A percentile compares a stretch with the other conserved stretches of the same genome.
Evolutionary conservation across 1,140 invertebrate genomes (phyloP).

Genomic region (Aphaenogaster floridana): DNA sequence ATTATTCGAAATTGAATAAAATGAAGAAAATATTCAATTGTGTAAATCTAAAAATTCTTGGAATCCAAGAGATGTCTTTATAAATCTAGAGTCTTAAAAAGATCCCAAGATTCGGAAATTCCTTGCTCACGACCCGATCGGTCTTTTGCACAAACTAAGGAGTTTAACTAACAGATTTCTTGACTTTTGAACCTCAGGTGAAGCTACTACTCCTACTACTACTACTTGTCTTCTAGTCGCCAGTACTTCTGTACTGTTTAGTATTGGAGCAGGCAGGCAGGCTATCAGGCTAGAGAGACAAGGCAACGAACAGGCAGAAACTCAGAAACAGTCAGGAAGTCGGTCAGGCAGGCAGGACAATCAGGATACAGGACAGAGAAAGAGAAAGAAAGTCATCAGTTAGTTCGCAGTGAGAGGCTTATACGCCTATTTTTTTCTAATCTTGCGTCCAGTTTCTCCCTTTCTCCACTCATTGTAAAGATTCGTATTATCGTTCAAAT

Average conservation of each 20-base stretch:
- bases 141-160: conserved; percentile 38
- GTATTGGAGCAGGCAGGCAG: conserved; percentile 85
- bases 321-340: conserved; percentile 67
- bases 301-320: conserved; percentile 79
- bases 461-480: conserved; percentile 39
- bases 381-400: conserved; percentile 83
- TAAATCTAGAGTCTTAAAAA: conserved; percentile 2
- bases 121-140: conserved; percentile 53
- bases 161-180: conserved; percentile 85
- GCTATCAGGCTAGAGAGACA: conserved; percentile 83
- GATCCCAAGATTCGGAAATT: conserved; percentile 56
- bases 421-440: conserved; percentile 78
- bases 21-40: background rate
- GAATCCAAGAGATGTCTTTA: background rate
- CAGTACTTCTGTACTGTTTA: conserved; percentile 86
- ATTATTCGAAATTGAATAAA: background rate
- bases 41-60: background rate
- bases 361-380: conserved; percentile 82
- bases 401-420: conserved; percentile 83
- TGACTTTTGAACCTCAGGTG: conserved; percentile 87
- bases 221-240: conserved; percentile 86
- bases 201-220: conserved; percentile 81
- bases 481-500: conserved; percentile 19
- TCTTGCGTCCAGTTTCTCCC: conserved; percentile 55
- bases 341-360: conserved; percentile 77